These are phyloP conservation scores for Euzophera pinguis DNA, from an alignment of 2,888 invertebrate genomes.

Conservation along the genomic window DNA sequence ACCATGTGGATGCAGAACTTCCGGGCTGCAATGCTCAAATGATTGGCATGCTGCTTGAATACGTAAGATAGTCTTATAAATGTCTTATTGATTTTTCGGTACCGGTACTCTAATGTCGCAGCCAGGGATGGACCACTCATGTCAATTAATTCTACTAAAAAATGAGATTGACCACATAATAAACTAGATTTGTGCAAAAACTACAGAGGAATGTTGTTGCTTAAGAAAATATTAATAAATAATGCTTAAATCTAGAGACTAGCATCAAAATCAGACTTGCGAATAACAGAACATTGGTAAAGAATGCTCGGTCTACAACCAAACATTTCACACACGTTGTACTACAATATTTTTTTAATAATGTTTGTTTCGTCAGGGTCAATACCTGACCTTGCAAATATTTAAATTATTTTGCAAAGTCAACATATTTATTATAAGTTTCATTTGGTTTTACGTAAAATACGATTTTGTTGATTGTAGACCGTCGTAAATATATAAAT, in stretches of 20 bases:
- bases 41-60: too few species aligned
- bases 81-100: background rate
- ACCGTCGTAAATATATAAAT: background rate
- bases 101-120: background rate
- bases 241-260: conserved; percentile 36
- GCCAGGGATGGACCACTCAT: conserved; percentile 1
- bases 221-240: conserved; percentile 16
- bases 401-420: too few species aligned
- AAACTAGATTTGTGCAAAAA: conserved; percentile 40
- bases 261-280: conserved; percentile 61
- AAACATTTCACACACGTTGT: background rate
- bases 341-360: too few species aligned
- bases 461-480: background rate
- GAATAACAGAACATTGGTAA: conserved; percentile 26
- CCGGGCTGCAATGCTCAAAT: too few species aligned
- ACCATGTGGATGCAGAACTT: too few species aligned
- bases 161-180: background rate
- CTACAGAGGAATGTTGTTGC: conserved; percentile 30
- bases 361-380: too few species aligned
- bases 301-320: background rate
- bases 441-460: too few species aligned
- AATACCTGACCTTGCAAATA: too few species aligned
- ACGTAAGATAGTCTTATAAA: too few species aligned
- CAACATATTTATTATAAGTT: too few species aligned
- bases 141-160: conserved; percentile 4